Evolutionary conservation across 1,140 invertebrate species (phyloP).

Genomic region (Philotrypesis tridentata): DNA sequence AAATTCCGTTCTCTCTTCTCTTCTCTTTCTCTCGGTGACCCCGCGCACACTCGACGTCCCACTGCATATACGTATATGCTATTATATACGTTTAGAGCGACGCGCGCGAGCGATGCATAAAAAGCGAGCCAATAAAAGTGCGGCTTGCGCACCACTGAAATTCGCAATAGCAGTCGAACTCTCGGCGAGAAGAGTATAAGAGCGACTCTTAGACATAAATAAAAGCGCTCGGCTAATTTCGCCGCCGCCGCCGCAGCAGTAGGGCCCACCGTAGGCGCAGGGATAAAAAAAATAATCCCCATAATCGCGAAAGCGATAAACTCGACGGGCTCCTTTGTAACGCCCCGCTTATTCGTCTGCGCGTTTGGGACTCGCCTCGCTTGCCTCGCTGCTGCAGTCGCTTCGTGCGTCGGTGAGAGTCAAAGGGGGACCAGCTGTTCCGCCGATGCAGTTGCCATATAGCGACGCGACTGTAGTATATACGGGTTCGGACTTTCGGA

Average conservation of each 20-base stretch:
- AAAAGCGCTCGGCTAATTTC: slow-evolving; percentile 42
- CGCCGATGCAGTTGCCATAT: not conserved
- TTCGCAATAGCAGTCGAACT: slow-evolving; percentile 21
- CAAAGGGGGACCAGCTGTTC: slow-evolving; percentile 22
- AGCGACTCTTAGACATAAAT: slow-evolving; percentile 36
- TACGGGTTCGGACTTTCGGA: no score
- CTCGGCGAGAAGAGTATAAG: not conserved
- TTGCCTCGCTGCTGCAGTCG: no score
- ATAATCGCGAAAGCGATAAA: slow-evolving; percentile 17
- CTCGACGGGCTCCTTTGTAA: slow-evolving; percentile 22
- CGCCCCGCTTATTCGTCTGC: not conserved
- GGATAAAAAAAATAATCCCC: slow-evolving; percentile 11
- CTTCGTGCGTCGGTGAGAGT: not conserved
- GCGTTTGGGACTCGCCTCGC: no score
- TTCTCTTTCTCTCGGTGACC: no score
- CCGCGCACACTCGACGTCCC: not conserved
- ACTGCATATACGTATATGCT: no score
- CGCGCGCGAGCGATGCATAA: slow-evolving; percentile 19
- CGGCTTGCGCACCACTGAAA: slow-evolving; percentile 11
- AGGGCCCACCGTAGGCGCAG: not conserved
- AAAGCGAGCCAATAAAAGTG: slow-evolving; percentile 27
- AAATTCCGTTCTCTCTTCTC: not conserved
- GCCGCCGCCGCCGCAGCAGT: not conserved
- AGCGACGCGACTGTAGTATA: not conserved
- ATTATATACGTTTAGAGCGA: no score